These are phyloP conservation scores for Troides aeacus DNA, from an alignment of 2,888 invertebrate species.

Conservation along the genomic window DNA sequence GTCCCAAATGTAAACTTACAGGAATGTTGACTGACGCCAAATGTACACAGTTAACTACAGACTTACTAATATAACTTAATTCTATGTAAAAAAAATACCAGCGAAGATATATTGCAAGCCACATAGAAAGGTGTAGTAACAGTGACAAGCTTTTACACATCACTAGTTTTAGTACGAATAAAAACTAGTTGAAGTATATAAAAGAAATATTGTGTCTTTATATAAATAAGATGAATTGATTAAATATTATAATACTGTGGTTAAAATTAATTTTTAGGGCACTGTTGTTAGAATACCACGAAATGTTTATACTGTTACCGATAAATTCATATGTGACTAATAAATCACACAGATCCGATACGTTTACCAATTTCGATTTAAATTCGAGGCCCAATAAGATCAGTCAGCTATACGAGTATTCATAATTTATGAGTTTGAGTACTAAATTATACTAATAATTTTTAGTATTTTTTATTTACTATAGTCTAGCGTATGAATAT, in stretches of 20 bases:
- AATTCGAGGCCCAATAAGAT: conserved; percentile 48
- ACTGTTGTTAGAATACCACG: background rate
- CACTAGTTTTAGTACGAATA: too few relatives aligned
- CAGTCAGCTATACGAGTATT: conserved; percentile 1
- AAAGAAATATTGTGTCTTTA: too few relatives aligned
- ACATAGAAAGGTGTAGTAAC: background rate
- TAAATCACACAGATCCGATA: conserved; percentile 72
- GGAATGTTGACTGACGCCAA: conserved; percentile 2
- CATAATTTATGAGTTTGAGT: conserved; percentile 5
- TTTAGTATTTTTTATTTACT: too few relatives aligned
- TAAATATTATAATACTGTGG: too few relatives aligned
- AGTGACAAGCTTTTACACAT: too few relatives aligned
- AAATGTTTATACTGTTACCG: conserved; percentile 11
- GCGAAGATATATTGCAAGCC: background rate
- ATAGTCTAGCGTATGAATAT: too few relatives aligned
- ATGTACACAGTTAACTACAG: conserved; percentile 6
- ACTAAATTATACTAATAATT: background rate
- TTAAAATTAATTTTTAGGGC: background rate
- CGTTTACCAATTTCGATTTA: conserved; percentile 76
- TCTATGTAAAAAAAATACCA: too few relatives aligned
- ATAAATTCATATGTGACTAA: conserved; percentile 63
- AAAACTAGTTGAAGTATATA: too few relatives aligned
- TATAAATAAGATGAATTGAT: too few relatives aligned
- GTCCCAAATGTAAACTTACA: conserved; percentile 7
- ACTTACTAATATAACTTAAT: background rate